These are phyloP conservation scores for Laticauda laticaudata DNA, from an alignment of 2,113 vertebrate genomes.

Conservation along the genomic window DNA sequence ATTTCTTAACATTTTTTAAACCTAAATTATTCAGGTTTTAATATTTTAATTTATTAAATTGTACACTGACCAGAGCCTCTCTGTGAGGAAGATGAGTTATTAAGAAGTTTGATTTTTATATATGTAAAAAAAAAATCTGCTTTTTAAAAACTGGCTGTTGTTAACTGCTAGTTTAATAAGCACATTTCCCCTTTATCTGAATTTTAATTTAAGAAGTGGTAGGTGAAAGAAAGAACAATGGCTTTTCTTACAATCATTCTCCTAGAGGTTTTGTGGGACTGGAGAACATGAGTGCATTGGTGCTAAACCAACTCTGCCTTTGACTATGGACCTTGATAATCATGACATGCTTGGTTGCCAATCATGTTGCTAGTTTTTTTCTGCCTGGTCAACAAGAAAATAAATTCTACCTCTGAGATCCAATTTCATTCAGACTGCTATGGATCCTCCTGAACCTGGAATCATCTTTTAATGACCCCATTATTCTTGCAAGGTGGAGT, in stretches of 20 bases:
- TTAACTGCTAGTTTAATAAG: neutral
- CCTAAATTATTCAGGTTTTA: neutral
- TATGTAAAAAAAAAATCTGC: too few species aligned
- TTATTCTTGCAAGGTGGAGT: too few species aligned
- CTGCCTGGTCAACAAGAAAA: neutral
- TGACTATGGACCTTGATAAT: neutral
- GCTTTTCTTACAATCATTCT: neutral
- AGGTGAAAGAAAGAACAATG: neutral
- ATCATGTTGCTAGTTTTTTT: neutral
- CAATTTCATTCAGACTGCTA: neutral
- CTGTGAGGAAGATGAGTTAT: too few species aligned
- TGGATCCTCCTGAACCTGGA: neutral
- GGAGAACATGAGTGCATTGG: neutral
- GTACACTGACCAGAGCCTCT: too few species aligned
- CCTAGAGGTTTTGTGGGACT: neutral
- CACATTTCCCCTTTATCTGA: neutral
- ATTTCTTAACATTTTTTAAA: neutral
- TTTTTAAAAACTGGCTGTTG: neutral
- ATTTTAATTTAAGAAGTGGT: neutral
- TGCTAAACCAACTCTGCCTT: neutral
- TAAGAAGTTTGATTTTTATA: too few species aligned
- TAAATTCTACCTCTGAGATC: neutral
- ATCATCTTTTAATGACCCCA: too few species aligned
- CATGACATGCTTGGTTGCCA: neutral
- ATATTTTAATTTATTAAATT: neutral